These are phyloP conservation scores for Drosophila rellima DNA, from an alignment of 2,888 invertebrate genomes.

Conservation along the genomic window DNA sequence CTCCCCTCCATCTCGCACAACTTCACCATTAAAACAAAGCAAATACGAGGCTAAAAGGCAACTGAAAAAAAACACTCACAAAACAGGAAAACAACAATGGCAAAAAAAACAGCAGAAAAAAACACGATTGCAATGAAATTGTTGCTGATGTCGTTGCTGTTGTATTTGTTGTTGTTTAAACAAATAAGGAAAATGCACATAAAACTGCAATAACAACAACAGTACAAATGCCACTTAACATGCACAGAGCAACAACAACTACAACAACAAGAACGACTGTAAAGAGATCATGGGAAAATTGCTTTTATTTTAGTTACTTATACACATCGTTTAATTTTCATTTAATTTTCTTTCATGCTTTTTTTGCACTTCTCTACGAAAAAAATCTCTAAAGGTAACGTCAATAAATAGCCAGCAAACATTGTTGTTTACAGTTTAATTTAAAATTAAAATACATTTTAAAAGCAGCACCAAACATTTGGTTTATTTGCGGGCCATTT, in stretches of 20 bases:
- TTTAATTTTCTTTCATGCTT: conserved; percentile 39
- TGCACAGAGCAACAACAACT: conserved; percentile 32
- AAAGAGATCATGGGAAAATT: conserved; percentile 78
- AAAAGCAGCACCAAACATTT: conserved; percentile 46
- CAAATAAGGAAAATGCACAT: conserved; percentile 78
- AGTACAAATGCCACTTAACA: conserved; percentile 59
- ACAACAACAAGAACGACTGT: conserved; percentile 28
- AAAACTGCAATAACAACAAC: conserved; percentile 52
- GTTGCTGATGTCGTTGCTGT: conserved; percentile 36
- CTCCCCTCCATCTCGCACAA: conserved; percentile 16
- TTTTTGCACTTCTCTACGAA: conserved; percentile 33
- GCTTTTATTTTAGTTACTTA: conserved; percentile 47
- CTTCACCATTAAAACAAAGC: conserved; percentile 57
- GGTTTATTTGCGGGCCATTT: conserved; percentile 57
- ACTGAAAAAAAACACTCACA: conserved; percentile 42
- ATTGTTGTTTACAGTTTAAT: conserved; percentile 67
- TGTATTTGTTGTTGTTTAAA: conserved; percentile 58
- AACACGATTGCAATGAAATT: conserved; percentile 58
- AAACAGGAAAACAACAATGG: conserved; percentile 41
- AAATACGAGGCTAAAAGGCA: conserved; percentile 58
- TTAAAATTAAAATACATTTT: conserved; percentile 71
- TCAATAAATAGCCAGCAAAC: conserved; percentile 58
- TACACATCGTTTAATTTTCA: conserved; percentile 52
- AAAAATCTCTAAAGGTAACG: conserved; percentile 51
- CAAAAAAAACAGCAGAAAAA: conserved; percentile 19